These are phyloP conservation scores for Apodemia mormo DNA, from an alignment of 2,888 invertebrate species.

Conservation along the genomic window DNA sequence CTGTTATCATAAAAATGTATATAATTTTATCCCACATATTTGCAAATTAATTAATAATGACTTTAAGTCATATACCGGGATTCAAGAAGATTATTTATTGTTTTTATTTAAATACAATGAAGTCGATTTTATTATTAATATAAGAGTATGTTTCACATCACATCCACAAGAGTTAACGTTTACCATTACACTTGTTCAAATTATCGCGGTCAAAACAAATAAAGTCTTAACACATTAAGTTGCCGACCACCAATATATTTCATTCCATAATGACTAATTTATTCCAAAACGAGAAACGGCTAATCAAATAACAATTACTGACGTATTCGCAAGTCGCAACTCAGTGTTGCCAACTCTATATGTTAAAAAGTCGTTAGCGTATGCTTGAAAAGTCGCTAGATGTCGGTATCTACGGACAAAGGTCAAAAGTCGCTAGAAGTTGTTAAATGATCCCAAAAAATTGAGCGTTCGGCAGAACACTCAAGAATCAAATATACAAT, in stretches of 20 bases:
- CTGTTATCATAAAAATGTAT: slow-evolving; percentile 58
- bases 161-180: background rate
- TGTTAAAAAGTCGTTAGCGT: no score
- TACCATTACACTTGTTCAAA: background rate
- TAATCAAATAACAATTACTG: background rate
- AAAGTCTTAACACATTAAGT: background rate
- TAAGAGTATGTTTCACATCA: background rate
- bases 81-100: background rate
- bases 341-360: no score
- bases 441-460: no score
- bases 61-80: background rate
- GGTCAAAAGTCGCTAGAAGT: no score
- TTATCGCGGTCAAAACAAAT: background rate
- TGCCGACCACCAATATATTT: slow-evolving; percentile 8
- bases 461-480: no score
- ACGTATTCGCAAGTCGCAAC: background rate
- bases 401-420: no score
- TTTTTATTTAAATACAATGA: background rate
- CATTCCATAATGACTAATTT: background rate
- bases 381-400: no score
- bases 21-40: slow-evolving; percentile 73
- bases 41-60: slow-evolving; percentile 12
- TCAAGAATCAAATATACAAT: no score
- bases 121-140: background rate
- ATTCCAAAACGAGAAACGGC: background rate